These are phyloP conservation scores for Ryuthela nishihirai DNA, from an alignment of 2,888 invertebrate genomes.

Conservation along the genomic window DNA sequence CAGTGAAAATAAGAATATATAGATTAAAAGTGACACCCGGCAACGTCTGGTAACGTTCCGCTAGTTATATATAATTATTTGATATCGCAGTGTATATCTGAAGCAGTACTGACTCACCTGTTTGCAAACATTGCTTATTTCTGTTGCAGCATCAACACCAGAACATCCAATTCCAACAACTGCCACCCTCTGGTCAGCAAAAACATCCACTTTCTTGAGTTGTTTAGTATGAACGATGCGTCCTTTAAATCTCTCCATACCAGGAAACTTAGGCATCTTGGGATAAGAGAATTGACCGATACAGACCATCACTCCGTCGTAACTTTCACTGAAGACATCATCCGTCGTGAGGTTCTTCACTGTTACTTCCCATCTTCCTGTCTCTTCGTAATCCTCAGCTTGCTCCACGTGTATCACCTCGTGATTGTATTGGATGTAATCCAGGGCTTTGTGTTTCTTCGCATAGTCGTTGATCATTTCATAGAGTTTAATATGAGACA, in stretches of 20 bases:
- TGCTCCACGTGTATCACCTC: slow-evolving; percentile 42
- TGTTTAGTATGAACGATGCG: slow-evolving; percentile 43
- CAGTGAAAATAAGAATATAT: too few species aligned
- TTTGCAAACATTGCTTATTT: slow-evolving; percentile 46
- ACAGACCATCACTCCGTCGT: slow-evolving; percentile 54
- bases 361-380: slow-evolving; percentile 40
- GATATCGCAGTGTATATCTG: too few species aligned
- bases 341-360: slow-evolving; percentile 17
- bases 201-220: slow-evolving; percentile 38
- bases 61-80: too few species aligned
- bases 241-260: slow-evolving; percentile 48
- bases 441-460: slow-evolving; percentile 7
- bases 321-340: slow-evolving; percentile 27
- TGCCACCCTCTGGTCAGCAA: slow-evolving; percentile 49
- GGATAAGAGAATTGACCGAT: slow-evolving; percentile 54
- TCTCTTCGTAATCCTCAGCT: slow-evolving; percentile 24
- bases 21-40: too few species aligned
- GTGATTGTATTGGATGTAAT: slow-evolving; percentile 45
- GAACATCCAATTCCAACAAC: slow-evolving; percentile 56
- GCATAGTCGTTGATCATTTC: slow-evolving; percentile 13
- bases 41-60: too few species aligned
- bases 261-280: slow-evolving; percentile 49
- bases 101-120: slow-evolving; percentile 43
- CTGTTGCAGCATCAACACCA: slow-evolving; percentile 51
- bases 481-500: slow-evolving; percentile 44